Conservation (phyloP, 2,113 vertebrate species). For the Apteryx mantelli region DNA sequence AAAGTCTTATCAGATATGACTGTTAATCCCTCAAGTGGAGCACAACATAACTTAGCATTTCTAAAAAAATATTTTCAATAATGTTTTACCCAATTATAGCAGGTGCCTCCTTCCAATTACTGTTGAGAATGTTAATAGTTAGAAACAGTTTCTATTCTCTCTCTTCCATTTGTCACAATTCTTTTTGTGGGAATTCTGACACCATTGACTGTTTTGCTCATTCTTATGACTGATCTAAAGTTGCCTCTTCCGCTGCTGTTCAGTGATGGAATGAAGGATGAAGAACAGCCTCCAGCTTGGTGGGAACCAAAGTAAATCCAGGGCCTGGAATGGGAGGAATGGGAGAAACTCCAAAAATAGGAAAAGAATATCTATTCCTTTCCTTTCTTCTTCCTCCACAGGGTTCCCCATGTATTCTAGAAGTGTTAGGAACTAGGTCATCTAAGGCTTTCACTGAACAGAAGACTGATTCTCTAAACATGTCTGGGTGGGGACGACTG, state of each 20-base stretch:
- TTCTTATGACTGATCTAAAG: constrained; percentile 66
- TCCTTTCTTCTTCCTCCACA: neutral
- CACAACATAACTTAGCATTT: neutral
- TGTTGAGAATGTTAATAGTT: constrained; percentile 4
- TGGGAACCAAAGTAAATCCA: constrained; percentile 67
- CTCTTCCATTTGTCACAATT: constrained; percentile 58
- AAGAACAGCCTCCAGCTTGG: neutral
- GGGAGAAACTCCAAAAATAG: constrained; percentile 61
- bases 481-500: neutral
- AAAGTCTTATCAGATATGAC: neutral
- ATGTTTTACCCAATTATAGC: neutral
- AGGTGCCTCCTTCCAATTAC: constrained; percentile 47
- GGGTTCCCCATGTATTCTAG: neutral
- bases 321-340: constrained; percentile 60
- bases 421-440: neutral
- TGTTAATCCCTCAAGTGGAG: neutral
- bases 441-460: constrained; percentile 23
- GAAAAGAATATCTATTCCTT: neutral
- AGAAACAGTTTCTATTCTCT: constrained; percentile 14
- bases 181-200: constrained; percentile 64
- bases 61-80: constrained; percentile 16
- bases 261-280: constrained; percentile 35
- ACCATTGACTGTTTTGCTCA: constrained; percentile 65
- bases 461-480: constrained; percentile 1
- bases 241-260: constrained; percentile 54